phyloP scores from a whole-genome alignment of 2,797 vertebrate genomes.

The Phoebastria nigripes region DNA sequence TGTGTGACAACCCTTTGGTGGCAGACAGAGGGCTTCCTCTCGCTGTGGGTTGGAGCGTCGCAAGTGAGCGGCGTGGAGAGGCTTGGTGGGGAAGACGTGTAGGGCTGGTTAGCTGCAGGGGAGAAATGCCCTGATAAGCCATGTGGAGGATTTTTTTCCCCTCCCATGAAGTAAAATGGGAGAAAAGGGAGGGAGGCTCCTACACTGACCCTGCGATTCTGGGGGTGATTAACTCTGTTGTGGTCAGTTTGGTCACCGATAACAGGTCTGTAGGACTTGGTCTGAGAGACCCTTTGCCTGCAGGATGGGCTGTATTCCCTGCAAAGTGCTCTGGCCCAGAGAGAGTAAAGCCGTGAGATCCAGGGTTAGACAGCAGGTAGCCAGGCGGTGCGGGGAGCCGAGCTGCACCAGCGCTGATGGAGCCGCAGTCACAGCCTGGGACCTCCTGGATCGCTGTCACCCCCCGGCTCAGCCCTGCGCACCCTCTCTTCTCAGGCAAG shows the following conservation, averaged over 20 bases:
- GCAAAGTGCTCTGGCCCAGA: not conserved
- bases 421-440: not conserved
- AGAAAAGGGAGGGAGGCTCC: not conserved
- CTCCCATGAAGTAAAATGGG: not conserved
- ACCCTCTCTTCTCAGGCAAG: not conserved
- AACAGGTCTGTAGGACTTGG: not conserved
- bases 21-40: accelerated
- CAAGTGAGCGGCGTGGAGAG: accelerated
- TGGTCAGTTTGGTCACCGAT: accelerated
- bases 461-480: not conserved
- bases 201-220: accelerated
- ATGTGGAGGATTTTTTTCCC: accelerated
- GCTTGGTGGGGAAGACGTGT: accelerated
- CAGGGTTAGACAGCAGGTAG: accelerated
- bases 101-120: not conserved
- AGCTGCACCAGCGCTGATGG: not conserved
- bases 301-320: not conserved
- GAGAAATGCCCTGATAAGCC: not conserved
- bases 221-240: too few relatives aligned
- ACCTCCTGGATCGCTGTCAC: accelerated
- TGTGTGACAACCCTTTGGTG: accelerated
- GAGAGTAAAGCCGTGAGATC: too few relatives aligned
- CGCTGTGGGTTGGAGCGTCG: accelerated
- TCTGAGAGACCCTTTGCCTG: not conserved
- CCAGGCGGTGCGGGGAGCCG: not conserved